A percentile compares a stretch with the other conserved stretches of the same genome.
Conservation (phyloP, 2,797 vertebrate genomes). For the Gadopsis bispinosus region DNA sequence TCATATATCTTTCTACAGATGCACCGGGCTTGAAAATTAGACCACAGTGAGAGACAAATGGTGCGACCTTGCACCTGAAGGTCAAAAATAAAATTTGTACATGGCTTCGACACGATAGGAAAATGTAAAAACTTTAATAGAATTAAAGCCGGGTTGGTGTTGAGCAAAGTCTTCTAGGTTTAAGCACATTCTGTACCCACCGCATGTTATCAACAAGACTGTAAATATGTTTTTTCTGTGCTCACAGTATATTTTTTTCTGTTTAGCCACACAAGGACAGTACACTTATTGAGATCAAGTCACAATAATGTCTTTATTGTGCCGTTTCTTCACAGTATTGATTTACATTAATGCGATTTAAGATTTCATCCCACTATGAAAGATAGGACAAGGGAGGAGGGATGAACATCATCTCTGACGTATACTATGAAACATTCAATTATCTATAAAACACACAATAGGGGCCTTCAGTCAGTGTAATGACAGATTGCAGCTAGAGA, state of each 20-base stretch:
- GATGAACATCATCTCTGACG: slow-evolving; percentile 49
- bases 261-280: slow-evolving; percentile 17
- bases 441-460: slow-evolving; percentile 75
- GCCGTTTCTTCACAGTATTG: slow-evolving; percentile 44
- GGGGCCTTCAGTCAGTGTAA: slow-evolving; percentile 57
- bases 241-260: slow-evolving; percentile 6
- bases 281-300: slow-evolving; percentile 26
- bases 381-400: slow-evolving; percentile 1
- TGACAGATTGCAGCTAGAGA: slow-evolving; percentile 64
- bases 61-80: slow-evolving; percentile 17
- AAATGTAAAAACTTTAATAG: slow-evolving; percentile 23
- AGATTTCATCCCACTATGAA: slow-evolving; percentile 37
- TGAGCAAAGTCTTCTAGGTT: background rate
- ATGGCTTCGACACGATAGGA: slow-evolving; percentile 6
- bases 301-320: slow-evolving; percentile 30
- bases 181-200: too few relatives aligned
- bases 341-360: slow-evolving; percentile 62
- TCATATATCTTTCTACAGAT: slow-evolving; percentile 22
- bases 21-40: slow-evolving; percentile 1
- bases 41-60: background rate
- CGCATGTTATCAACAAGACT: background rate
- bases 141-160: background rate
- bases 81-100: slow-evolving; percentile 19
- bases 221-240: background rate
- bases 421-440: slow-evolving; percentile 75